Percentiles rank a stretch among this genome's conserved stretches.
These are phyloP conservation scores for Drosophila incognita DNA, from an alignment of 2,888 invertebrate genomes.

Conservation along the genomic window DNA sequence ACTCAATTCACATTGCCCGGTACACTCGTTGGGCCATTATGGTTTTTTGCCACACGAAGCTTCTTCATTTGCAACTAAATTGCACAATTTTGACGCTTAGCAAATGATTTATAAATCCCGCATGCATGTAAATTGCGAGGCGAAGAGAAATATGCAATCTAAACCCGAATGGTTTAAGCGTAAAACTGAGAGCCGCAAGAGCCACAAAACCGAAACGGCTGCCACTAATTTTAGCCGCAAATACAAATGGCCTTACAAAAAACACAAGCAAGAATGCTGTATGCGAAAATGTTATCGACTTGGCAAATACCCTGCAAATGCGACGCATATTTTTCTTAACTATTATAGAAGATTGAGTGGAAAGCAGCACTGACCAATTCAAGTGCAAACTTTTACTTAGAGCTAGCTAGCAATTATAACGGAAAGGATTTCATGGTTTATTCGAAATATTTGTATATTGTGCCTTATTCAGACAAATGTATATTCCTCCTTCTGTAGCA, in stretches of 20 bases:
- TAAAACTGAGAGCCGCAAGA: slow-evolving; percentile 32
- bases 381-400: neutral
- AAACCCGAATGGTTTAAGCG: slow-evolving; percentile 70
- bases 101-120: slow-evolving; percentile 64
- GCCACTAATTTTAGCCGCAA: slow-evolving; percentile 75
- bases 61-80: slow-evolving; percentile 63
- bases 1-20: slow-evolving; percentile 10
- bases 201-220: slow-evolving; percentile 50
- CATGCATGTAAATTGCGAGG: slow-evolving; percentile 47
- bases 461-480: neutral
- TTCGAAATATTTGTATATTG: neutral
- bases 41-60: slow-evolving; percentile 22
- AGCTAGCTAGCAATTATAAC: too few species aligned
- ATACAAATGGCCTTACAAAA: slow-evolving; percentile 41
- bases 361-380: neutral
- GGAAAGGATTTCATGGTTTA: neutral
- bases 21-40: slow-evolving; percentile 12
- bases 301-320: slow-evolving; percentile 1
- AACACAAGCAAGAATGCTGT: neutral
- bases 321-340: neutral
- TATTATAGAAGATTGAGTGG: neutral
- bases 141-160: slow-evolving; percentile 34
- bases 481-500: neutral
- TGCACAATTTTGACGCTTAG: slow-evolving; percentile 65
- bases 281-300: neutral